Evolutionary conservation across 2,113 vertebrate species (phyloP).

Genomic region (Pluvialis apricaria): DNA sequence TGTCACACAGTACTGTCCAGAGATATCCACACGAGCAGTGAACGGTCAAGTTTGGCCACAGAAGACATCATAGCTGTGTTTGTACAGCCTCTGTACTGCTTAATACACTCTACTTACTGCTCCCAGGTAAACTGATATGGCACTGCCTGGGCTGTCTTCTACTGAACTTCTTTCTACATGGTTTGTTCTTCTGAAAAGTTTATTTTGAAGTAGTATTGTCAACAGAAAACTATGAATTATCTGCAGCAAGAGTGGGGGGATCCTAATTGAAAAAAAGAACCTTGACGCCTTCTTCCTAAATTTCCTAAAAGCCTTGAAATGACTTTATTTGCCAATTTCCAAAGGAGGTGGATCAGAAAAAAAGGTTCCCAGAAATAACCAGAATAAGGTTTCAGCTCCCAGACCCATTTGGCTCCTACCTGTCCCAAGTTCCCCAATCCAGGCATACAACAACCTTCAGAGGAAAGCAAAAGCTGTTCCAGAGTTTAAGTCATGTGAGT

Average conservation of each 20-base stretch:
- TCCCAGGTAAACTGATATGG: neutral
- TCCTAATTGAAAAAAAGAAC: neutral
- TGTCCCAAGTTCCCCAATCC: neutral
- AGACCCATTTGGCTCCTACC: neutral
- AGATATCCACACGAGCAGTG: neutral
- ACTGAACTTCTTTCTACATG: neutral
- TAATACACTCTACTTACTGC: neutral
- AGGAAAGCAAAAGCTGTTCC: neutral
- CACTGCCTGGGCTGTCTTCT: accelerated
- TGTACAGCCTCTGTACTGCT: neutral
- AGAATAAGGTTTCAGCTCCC: neutral
- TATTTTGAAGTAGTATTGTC: neutral
- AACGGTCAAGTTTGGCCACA: neutral
- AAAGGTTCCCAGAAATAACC: neutral
- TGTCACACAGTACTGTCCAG: neutral
- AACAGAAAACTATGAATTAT: neutral
- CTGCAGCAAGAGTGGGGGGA: neutral
- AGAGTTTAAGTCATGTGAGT: neutral
- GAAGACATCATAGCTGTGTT: neutral
- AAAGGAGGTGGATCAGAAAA: neutral
- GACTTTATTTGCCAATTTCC: neutral
- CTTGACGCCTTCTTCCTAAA: neutral
- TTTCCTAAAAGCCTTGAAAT: neutral
- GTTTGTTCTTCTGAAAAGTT: neutral
- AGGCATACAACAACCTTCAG: neutral